Percentiles rank a stretch among this genome's conserved stretches.
Evolutionary conservation across 2,113 vertebrate species (phyloP).

Genomic region (Marcusenius ussheri): DNA sequence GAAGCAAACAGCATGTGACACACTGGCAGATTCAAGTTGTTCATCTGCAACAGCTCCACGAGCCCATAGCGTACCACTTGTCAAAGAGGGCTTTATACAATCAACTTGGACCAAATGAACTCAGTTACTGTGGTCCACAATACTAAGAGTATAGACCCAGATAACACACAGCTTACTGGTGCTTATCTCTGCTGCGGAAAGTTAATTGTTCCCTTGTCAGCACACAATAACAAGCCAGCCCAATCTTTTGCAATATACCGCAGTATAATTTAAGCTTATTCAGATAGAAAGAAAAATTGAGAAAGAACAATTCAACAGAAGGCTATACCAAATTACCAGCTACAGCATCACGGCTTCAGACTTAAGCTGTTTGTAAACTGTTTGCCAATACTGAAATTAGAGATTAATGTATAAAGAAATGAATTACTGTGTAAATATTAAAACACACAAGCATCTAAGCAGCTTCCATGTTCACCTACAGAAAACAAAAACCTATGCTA

Average conservation of each 20-base stretch:
- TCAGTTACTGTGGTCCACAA: neutral
- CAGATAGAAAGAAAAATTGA: neutral
- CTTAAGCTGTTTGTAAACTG: neutral
- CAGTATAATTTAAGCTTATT: neutral
- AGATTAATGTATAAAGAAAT: neutral
- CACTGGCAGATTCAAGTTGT: neutral
- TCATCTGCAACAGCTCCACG: neutral
- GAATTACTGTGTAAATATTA: neutral
- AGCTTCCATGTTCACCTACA: neutral
- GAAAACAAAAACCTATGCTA: neutral
- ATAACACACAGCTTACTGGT: neutral
- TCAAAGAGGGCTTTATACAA: neutral
- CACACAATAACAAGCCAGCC: neutral
- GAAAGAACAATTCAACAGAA: neutral
- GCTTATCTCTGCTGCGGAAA: neutral
- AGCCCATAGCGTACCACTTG: neutral
- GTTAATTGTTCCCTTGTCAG: neutral
- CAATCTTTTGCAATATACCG: neutral
- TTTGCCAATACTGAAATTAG: neutral
- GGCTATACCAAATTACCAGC: neutral
- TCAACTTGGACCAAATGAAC: neutral
- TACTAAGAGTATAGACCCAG: neutral
- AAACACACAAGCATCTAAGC: neutral
- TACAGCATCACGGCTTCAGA: neutral
- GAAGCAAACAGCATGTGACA: neutral